Percentiles rank a stretch among this genome's conserved stretches.
Conservation (phyloP, 2,113 vertebrate genomes). For the Pholis gunnellus region DNA sequence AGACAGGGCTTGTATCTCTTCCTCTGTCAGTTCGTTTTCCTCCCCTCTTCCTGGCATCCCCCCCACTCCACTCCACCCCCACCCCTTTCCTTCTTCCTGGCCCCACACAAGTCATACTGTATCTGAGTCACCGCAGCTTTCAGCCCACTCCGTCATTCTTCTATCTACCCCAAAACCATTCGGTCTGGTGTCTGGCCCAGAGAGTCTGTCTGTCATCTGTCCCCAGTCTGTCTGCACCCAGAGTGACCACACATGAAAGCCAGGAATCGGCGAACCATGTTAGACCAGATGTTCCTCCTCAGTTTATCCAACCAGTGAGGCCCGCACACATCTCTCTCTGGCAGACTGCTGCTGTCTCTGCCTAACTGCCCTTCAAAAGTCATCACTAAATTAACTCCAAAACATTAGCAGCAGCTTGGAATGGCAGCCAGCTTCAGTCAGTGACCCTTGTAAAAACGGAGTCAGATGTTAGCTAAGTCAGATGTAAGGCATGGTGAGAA, state of each 20-base stretch:
- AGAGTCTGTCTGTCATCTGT: conserved; percentile 58
- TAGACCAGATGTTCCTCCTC: conserved; percentile 72
- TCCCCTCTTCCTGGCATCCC: conserved; percentile 69
- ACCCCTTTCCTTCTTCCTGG: conserved; percentile 44
- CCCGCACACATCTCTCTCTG: conserved; percentile 34
- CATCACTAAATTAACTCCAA: conserved; percentile 40
- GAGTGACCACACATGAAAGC: conserved; percentile 69
- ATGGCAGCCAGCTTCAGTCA: conserved; percentile 32
- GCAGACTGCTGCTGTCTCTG: conserved; percentile 31
- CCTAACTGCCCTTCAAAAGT: conserved; percentile 35
- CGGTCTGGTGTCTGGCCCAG: conserved; percentile 48
- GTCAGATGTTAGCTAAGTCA: conserved; percentile 38
- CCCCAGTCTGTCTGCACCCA: conserved; percentile 55
- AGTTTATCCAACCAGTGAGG: conserved; percentile 33
- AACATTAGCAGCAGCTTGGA: conserved; percentile 28
- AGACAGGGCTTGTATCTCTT: conserved; percentile 77
- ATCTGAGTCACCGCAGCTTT: conserved; percentile 60
- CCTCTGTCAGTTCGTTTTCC: conserved; percentile 70
- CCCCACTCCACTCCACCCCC: conserved; percentile 49
- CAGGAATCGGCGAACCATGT: conserved; percentile 32
- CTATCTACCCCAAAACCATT: conserved; percentile 47
- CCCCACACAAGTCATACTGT: conserved; percentile 48
- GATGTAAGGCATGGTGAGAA: conserved; percentile 23
- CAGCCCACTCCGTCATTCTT: conserved; percentile 49
- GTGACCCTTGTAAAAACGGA: conserved; percentile 42